Base-by-base conservation (phyloP, 2,888 invertebrate genomes). In the Agrochola lota region DNA sequence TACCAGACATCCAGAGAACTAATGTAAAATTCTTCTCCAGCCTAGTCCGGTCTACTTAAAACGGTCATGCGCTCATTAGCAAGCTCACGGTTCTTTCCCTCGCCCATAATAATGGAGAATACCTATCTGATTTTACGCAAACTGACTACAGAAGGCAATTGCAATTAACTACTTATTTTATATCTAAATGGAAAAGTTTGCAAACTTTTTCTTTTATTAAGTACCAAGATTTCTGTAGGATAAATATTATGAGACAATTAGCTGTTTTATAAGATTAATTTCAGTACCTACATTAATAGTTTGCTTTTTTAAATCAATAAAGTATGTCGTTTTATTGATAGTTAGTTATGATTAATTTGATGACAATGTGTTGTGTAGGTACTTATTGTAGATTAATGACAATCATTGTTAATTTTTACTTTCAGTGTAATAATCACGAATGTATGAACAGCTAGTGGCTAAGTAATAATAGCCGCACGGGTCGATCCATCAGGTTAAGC, bases 41-140 rank as follows among this genome's bases (percentile, higher is more conserved):
- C 15, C 15, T 43, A 35, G 43, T 60, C 72, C 59, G 66, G 60
- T 63, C 49, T 71, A 80, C 70, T 74, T 74, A 60, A 80, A 77
- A 30, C 9, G 23, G 81, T 84, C 85, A 84, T 60, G 85, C 84
- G 49, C 81, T 74, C 66, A 81, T 70, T 75, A 60, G 57, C 81
- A 72, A 40, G 12, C 46, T 63, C 63, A 49, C 72, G 67, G 59
- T 30, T 59, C 5, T 71, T 62, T 73, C 71, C 68, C 49, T 77
- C 72, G 43, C 60, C 76, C 63, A 68, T 60, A 43, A 55, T 70
- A 64, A 81, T 66, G 23, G 76, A 55, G 55, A 79, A 67, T 75
- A 23, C 52, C 52, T 52, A 85, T 85, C 83, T 64, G 85, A 83
- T 83, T 80, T 80, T 78, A 85, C 85, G 85, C 83, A 74, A 79